Conservation (phyloP, 1,140 invertebrate genomes). For the Coelopa frigida region DNA sequence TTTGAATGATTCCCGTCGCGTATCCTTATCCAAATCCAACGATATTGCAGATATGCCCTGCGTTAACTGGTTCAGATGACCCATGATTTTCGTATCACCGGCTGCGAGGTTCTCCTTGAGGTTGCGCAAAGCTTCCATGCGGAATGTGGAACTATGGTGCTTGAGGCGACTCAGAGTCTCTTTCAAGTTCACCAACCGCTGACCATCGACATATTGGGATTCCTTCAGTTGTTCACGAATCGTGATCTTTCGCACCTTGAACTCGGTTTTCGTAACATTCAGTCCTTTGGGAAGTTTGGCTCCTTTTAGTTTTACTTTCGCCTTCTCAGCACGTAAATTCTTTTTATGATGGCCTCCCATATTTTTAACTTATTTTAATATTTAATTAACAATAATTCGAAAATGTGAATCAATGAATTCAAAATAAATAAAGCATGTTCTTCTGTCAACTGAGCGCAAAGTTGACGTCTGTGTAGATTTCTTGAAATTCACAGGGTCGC, state of each 20-base stretch:
- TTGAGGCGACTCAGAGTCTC: conserved; percentile 66
- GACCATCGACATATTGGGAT: conserved; percentile 50
- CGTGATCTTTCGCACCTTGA: conserved; percentile 81
- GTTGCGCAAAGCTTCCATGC: conserved; percentile 62
- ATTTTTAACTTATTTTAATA: too few species aligned
- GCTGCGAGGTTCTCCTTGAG: conserved; percentile 61
- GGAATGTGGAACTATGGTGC: conserved; percentile 67
- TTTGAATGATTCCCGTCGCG: conserved; percentile 61
- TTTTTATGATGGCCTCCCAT: too few species aligned
- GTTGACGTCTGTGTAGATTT: too few species aligned
- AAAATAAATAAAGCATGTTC: too few species aligned
- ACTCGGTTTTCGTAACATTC: conserved; percentile 79
- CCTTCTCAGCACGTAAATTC: conserved; percentile 64
- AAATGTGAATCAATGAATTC: too few species aligned
- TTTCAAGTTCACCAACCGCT: conserved; percentile 67
- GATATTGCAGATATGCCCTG: conserved; percentile 60
- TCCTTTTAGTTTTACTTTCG: conserved; percentile 69
- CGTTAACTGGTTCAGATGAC: conserved; percentile 60
- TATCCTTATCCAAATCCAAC: conserved; percentile 63
- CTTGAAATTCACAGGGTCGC: too few species aligned
- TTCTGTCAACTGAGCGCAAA: too few species aligned
- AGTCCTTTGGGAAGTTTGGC: conserved; percentile 66
- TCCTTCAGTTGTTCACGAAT: conserved; percentile 68
- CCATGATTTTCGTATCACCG: conserved; percentile 45
- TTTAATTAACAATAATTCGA: too few species aligned